Conservation (phyloP, 2,113 vertebrate species). For the Anolis sagrei region DNA sequence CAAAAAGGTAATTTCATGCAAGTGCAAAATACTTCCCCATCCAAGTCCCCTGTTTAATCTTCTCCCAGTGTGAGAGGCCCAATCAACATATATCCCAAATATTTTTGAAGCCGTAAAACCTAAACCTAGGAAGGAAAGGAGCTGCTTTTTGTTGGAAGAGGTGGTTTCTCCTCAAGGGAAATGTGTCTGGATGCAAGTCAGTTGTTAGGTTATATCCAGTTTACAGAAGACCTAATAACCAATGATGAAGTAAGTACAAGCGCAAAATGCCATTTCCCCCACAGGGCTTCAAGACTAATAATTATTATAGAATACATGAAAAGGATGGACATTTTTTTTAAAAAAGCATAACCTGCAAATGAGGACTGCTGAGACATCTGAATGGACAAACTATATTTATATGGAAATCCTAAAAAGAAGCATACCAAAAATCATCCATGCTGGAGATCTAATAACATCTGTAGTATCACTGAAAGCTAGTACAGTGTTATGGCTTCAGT, state of each 20-base stretch:
- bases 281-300: neutral
- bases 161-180: neutral
- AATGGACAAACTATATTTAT: no score
- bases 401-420: no score
- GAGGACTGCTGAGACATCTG: no score
- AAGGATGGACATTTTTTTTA: neutral
- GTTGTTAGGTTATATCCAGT: neutral
- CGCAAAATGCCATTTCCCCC: neutral
- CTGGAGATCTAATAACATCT: no score
- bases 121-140: neutral
- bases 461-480: no score
- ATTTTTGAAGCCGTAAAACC: no score
- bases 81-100: neutral
- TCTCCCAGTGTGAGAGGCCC: neutral
- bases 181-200: neutral
- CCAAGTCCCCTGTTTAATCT: neutral
- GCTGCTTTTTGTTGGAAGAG: neutral
- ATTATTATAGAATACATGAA: neutral
- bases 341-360: neutral
- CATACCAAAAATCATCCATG: no score
- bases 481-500: no score
- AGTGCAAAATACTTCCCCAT: neutral
- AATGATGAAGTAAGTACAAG: neutral
- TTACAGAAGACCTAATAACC: neutral
- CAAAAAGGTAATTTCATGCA: neutral